Percentiles rank a stretch among this genome's conserved stretches.
Conservation (phyloP, 2,797 vertebrate genomes). For the Diglossa cyanea region DNA sequence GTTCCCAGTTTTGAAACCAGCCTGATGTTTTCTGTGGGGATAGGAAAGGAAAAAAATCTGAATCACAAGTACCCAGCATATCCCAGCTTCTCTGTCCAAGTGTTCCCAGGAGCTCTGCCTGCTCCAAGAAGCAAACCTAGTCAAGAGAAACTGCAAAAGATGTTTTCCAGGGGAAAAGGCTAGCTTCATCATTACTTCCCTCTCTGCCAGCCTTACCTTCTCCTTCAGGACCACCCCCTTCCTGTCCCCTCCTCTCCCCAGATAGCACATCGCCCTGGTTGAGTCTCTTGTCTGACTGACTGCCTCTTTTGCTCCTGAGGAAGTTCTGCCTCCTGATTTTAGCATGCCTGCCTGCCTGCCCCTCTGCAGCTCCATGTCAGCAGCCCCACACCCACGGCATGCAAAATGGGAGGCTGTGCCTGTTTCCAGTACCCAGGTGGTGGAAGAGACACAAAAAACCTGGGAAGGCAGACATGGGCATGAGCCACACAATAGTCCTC, state of each 20-base stretch:
- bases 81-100: background rate
- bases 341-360: background rate
- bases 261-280: background rate
- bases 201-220: background rate
- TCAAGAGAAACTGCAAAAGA: background rate
- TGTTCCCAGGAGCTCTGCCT: background rate
- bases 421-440: background rate
- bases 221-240: background rate
- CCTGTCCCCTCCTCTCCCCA: background rate
- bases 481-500: background rate
- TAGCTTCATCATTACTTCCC: background rate
- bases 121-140: background rate
- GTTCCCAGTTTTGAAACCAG: background rate
- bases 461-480: background rate
- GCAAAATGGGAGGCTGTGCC: background rate
- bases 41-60: background rate
- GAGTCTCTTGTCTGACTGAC: background rate
- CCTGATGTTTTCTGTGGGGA: background rate
- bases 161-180: background rate
- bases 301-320: background rate
- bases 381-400: background rate
- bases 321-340: background rate
- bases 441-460: background rate
- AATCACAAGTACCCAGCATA: background rate
- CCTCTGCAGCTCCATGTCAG: background rate